phyloP scores from a whole-genome alignment of 2,888 invertebrate species.

The Lycia hirtaria region DNA sequence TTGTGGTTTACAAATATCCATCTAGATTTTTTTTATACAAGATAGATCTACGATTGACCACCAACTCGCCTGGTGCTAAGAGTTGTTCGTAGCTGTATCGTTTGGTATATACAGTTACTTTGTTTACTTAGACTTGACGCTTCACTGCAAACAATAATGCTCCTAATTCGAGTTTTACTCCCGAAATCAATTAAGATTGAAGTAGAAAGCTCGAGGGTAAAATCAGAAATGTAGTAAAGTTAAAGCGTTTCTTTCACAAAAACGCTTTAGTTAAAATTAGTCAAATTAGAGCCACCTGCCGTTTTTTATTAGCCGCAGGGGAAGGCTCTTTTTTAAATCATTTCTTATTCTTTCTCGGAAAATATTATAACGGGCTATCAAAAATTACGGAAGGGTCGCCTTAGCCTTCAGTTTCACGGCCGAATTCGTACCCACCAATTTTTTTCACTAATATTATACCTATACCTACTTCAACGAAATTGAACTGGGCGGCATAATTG shows the following conservation, averaged over 20 bases:
- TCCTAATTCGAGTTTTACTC: slow-evolving; percentile 2
- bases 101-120: no score
- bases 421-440: not conserved
- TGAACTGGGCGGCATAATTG: not conserved
- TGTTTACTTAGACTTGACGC: not conserved
- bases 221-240: slow-evolving; percentile 13
- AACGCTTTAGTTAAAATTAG: slow-evolving; percentile 24
- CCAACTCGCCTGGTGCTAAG: no score
- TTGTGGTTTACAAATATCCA: no score
- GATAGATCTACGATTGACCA: no score
- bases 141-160: not conserved
- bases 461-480: not conserved
- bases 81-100: no score
- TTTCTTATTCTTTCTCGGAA: slow-evolving; percentile 14
- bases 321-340: slow-evolving; percentile 12
- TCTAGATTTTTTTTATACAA: no score
- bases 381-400: slow-evolving; percentile 7
- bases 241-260: slow-evolving; percentile 14
- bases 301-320: slow-evolving; percentile 21
- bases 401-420: not conserved
- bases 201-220: slow-evolving; percentile 7
- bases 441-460: not conserved
- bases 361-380: slow-evolving; percentile 9
- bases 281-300: slow-evolving; percentile 25
- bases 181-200: slow-evolving; percentile 7